Conservation (phyloP, 64 coral and sea anemone species). For the Montipora cactus region DNA sequence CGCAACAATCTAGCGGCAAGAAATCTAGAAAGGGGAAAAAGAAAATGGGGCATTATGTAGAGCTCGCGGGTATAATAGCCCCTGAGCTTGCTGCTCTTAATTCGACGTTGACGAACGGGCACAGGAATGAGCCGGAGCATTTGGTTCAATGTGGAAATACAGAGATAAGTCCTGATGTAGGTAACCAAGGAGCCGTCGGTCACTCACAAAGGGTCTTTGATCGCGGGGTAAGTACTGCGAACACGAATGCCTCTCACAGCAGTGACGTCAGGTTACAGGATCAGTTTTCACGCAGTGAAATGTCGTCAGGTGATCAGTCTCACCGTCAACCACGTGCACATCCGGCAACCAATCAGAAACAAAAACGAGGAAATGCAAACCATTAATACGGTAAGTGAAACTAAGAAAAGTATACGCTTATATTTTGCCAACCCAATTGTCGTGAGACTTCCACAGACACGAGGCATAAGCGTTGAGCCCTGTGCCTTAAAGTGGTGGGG, state of each 20-base stretch:
- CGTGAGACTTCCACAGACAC: too few relatives aligned
- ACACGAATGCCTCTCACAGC: neutral
- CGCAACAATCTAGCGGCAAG: neutral
- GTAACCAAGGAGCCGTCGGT: neutral
- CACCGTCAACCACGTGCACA: neutral
- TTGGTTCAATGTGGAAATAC: neutral
- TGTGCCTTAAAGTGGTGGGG: too few relatives aligned
- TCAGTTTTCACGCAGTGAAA: neutral
- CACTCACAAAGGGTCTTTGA: neutral
- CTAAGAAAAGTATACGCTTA: neutral
- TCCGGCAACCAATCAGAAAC: neutral
- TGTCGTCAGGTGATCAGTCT: neutral
- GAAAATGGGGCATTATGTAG: conserved; percentile 35
- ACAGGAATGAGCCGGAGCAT: neutral
- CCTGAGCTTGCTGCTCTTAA: conserved; percentile 47
- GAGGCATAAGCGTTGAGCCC: too few relatives aligned
- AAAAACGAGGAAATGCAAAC: conserved; percentile 11
- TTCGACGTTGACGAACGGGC: conserved; percentile 13
- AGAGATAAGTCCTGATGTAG: neutral
- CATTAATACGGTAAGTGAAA: neutral
- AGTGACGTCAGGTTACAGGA: neutral
- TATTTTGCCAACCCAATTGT: too few relatives aligned
- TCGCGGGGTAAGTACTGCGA: neutral
- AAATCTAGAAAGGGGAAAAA: conserved; percentile 18
- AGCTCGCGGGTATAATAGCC: conserved; percentile 44